Evolutionary conservation across 1,140 invertebrate species (phyloP), one percentile per base, ranked within the genome.

Genomic region (Carposina sasakii): DNA sequence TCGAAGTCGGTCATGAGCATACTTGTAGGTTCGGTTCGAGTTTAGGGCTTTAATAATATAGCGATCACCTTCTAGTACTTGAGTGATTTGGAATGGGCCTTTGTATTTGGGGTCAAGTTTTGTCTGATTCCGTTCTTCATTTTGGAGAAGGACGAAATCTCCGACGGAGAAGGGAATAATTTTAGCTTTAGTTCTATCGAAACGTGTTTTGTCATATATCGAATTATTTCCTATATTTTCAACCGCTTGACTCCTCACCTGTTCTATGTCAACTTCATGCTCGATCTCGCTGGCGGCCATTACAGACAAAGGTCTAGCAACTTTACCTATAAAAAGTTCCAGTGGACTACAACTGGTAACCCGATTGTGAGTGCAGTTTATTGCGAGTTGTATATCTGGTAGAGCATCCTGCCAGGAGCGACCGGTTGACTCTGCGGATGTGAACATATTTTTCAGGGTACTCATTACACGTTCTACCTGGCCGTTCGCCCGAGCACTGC

Each of bases 261-360:
- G 2, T 3, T 3, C 4, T 5, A 37, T 8, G 20, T 47, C 20
- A 15, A 36, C 17, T 12, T 21, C 20, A 3, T 12, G 3, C 4
- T 47, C 44, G 16, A 21, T 43, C 16, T 56, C 47, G 47, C 19
- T 26, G 24, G 42, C 15, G 28, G 49, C 16, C 45, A 58, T 45
- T 39, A 67, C 46, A 26, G 40, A 53, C 17, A 59, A 51, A 20
- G 60, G 67, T 44, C 63, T 54, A 33, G 62, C 63, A n/a, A 61
- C 54, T 42, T 59, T 65, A 20, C 63, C 63, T n/a, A 62, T 48
- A 30, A 67, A 24, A 15, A 70, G 30, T 44, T 70, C 58, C 26
- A 70, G 40, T 24, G 65, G 57, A 47, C 54, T 57, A 10, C 47
- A 30, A 23, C 61, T 60, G 0, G 58, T 67, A 2, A 67, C 56